phyloP scores from a whole-genome alignment of 1,140 invertebrate genomes.

The Proctacanthus coquilletti region DNA sequence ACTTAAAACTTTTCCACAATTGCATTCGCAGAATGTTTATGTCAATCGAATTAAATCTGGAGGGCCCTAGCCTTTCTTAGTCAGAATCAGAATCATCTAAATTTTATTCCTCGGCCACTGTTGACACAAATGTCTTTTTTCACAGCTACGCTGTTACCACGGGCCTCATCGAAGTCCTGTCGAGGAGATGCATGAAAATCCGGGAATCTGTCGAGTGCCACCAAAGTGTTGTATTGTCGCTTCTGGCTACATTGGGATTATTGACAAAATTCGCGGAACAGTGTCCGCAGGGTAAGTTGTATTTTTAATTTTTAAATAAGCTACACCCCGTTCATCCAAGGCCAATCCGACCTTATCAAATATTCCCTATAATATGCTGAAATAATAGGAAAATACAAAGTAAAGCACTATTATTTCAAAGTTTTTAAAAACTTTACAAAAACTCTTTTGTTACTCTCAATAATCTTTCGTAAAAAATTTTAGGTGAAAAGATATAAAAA shows the following conservation, averaged over 20 bases:
- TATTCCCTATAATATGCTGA: too few species aligned
- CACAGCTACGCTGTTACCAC: constrained; percentile 24
- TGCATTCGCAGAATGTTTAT: constrained; percentile 1
- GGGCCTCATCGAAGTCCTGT: constrained; percentile 24
- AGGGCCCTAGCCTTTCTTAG: constrained; percentile 2
- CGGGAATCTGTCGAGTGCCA: constrained; percentile 26
- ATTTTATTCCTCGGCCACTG: not conserved
- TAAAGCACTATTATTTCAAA: too few species aligned
- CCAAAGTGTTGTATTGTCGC: constrained; percentile 23
- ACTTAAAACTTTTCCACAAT: constrained; percentile 14
- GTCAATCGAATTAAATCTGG: not conserved
- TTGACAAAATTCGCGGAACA: constrained; percentile 26
- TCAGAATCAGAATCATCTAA: not conserved
- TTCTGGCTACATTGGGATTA: constrained; percentile 26
- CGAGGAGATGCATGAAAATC: constrained; percentile 24
- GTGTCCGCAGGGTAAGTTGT: constrained; percentile 22
- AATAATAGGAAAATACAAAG: too few species aligned
- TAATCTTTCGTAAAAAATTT: too few species aligned
- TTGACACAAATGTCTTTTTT: constrained; percentile 6
- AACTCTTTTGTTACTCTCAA: too few species aligned
- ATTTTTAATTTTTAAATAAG: too few species aligned
- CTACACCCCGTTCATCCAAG: too few species aligned
- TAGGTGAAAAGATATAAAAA: too few species aligned
- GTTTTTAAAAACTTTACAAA: too few species aligned
- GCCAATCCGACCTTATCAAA: too few species aligned